Evolutionary conservation across 2,797 vertebrate genomes (phyloP).

Genomic region (Yasuhikotakia modesta): DNA sequence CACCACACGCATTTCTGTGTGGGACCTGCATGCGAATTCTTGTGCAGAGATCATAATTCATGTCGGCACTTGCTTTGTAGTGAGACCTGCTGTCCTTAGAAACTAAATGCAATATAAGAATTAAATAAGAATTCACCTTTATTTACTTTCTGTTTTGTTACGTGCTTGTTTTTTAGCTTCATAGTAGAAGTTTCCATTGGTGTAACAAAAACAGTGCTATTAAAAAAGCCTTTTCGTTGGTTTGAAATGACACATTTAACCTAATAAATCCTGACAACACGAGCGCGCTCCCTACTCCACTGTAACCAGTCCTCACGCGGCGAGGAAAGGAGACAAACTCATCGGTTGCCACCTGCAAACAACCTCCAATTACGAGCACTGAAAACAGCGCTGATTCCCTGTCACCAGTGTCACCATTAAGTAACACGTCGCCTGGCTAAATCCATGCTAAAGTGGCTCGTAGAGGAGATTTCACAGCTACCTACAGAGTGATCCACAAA

Average conservation of each 20-base stretch:
- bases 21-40: too few relatives aligned
- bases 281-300: slow-evolving; percentile 1
- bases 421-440: slow-evolving; percentile 46
- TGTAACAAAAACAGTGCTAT: neutral
- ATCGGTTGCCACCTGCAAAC: slow-evolving; percentile 39
- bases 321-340: slow-evolving; percentile 36
- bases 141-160: neutral
- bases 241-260: slow-evolving; percentile 35
- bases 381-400: slow-evolving; percentile 34
- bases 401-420: slow-evolving; percentile 43
- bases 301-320: slow-evolving; percentile 23
- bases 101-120: neutral
- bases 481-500: slow-evolving; percentile 71
- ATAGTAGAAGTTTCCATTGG: neutral
- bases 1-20: neutral
- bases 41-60: neutral
- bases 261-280: slow-evolving; percentile 27
- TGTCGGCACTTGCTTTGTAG: neutral
- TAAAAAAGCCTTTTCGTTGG: slow-evolving; percentile 16
- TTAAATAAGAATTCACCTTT: neutral
- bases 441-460: slow-evolving; percentile 55
- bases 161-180: neutral
- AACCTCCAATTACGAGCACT: slow-evolving; percentile 41
- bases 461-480: slow-evolving; percentile 62
- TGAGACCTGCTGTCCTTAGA: slow-evolving; percentile 1